Conservation (phyloP, 2,113 vertebrate genomes). For the Morone chrysops region DNA sequence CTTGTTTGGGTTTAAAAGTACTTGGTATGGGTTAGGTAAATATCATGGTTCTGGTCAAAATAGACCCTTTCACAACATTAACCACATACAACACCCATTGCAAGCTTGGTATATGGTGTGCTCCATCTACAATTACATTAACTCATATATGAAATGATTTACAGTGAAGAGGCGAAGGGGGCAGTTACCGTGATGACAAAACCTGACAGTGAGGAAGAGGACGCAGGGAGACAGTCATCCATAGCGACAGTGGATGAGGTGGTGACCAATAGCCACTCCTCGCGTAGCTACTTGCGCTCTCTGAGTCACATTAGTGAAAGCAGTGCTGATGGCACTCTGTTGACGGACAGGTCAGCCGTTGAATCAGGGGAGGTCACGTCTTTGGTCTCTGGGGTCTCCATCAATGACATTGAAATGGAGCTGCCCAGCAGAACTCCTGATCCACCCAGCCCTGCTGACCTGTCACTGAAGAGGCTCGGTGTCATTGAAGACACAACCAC, state of each 20-base stretch:
- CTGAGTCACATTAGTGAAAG: slow-evolving; percentile 96
- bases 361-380: slow-evolving; percentile 58
- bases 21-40: too few relatives aligned
- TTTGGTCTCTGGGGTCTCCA: slow-evolving; percentile 51
- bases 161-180: slow-evolving; percentile 44
- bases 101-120: not conserved
- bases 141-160: slow-evolving; percentile 20
- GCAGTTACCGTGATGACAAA: slow-evolving; percentile 8
- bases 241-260: not conserved
- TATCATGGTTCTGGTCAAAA: too few relatives aligned
- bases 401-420: slow-evolving; percentile 70
- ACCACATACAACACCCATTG: too few relatives aligned
- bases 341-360: slow-evolving; percentile 62
- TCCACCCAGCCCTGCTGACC: not conserved
- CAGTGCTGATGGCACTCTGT: slow-evolving; percentile 84
- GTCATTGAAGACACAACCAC: not conserved
- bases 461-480: not conserved
- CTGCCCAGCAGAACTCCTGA: slow-evolving; percentile 39
- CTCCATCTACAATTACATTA: not conserved
- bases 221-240: slow-evolving; percentile 43
- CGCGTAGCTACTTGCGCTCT: slow-evolving; percentile 86
- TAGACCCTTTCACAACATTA: too few relatives aligned
- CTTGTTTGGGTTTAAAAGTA: too few relatives aligned
- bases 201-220: slow-evolving; percentile 1
- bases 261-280: slow-evolving; percentile 83